Percentiles rank a stretch among this genome's conserved stretches.
phyloP scores from a whole-genome alignment of 2,113 vertebrate species.

The Nothocercus nigrocapillus region DNA sequence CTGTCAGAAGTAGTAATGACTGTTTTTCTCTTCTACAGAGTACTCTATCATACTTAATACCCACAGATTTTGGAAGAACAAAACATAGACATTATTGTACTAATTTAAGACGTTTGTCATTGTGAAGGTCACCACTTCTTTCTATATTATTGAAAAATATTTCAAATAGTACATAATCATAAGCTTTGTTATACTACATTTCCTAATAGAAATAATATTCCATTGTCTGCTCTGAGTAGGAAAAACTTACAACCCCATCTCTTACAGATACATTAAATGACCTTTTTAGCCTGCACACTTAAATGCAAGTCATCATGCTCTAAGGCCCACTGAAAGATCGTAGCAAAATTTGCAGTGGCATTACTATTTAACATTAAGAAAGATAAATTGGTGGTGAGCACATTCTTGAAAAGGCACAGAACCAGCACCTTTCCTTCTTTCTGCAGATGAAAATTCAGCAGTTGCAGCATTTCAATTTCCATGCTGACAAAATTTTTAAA shows the following conservation, averaged over 20 bases:
- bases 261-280: not conserved
- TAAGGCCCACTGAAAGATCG: not conserved
- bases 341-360: not conserved
- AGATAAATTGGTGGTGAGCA: not conserved
- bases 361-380: not conserved
- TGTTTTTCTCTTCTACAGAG: not conserved
- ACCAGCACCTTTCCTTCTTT: not conserved
- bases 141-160: not conserved
- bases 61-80: not conserved
- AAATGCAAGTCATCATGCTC: not conserved
- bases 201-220: not conserved
- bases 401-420: not conserved
- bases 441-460: not conserved
- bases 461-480: not conserved
- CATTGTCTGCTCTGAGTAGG: not conserved
- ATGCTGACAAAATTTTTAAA: not conserved
- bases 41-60: not conserved
- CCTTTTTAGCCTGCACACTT: not conserved
- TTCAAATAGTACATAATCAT: not conserved
- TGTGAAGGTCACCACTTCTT: conserved; percentile 33
- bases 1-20: not conserved
- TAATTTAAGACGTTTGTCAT: conserved; percentile 3
- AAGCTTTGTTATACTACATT: conserved; percentile 16
- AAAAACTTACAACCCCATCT: not conserved
- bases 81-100: not conserved